Evolutionary conservation across 2,113 vertebrate species (phyloP).

Genomic region (Myanophis thanlyinensis): DNA sequence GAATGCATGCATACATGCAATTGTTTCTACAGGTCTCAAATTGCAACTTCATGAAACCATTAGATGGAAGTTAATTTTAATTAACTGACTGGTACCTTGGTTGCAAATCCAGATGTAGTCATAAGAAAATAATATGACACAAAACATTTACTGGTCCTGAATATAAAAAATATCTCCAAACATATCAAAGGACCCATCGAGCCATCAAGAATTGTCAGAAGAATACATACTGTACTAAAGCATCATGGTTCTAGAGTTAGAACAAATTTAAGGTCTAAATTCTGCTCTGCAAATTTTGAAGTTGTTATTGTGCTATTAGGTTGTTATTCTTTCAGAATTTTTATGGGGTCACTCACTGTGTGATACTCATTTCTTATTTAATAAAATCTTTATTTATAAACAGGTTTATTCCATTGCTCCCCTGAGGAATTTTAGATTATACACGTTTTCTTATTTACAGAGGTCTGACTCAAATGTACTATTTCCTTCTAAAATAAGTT

Average conservation of each 20-base stretch:
- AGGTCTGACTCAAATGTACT: neutral
- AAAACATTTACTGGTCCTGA: neutral
- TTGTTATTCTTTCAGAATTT: neutral
- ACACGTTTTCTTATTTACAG: neutral
- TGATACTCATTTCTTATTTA: neutral
- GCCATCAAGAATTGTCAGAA: neutral
- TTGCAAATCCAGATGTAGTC: neutral
- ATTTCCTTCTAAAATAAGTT: neutral
- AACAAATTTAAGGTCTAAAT: neutral
- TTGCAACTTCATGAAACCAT: neutral
- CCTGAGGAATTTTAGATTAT: neutral
- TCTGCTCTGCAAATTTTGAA: neutral
- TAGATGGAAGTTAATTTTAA: neutral
- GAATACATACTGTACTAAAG: neutral
- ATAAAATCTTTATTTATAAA: neutral
- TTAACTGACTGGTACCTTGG: neutral
- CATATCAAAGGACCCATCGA: neutral
- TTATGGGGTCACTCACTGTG: neutral
- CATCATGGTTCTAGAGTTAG: neutral
- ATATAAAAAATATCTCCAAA: neutral
- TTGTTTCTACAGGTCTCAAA: neutral
- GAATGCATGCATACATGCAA: neutral
- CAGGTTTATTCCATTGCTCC: neutral
- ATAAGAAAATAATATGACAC: neutral
- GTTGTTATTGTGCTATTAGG: neutral